Percentiles rank a stretch among this genome's conserved stretches.
Conservation (phyloP, 2,888 invertebrate genomes). For the Napeogenes inachia region DNA sequence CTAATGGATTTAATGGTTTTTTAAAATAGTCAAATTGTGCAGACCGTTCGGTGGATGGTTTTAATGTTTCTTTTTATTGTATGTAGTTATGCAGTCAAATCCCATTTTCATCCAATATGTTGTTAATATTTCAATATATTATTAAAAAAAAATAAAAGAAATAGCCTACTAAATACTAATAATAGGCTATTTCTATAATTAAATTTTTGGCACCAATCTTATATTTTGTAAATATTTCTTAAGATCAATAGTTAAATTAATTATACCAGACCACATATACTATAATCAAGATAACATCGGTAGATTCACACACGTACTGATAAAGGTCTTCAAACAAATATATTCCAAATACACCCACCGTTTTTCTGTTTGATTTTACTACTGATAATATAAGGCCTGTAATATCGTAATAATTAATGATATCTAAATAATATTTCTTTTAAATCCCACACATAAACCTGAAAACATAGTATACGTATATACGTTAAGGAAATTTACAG, state of each 20-base stretch:
- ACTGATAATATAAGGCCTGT: conserved; percentile 22
- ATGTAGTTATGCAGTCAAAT: too few species aligned
- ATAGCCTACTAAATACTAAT: too few species aligned
- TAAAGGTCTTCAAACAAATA: conserved; percentile 28
- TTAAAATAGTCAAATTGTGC: neutral
- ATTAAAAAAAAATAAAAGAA: too few species aligned
- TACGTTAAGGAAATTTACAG: too few species aligned
- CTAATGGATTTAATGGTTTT: conserved; percentile 3
- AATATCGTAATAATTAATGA: conserved; percentile 4
- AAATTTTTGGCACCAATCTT: neutral
- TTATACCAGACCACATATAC: conserved; percentile 16
- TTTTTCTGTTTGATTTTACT: conserved; percentile 29
- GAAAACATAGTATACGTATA: too few species aligned
- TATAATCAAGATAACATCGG: conserved; percentile 18
- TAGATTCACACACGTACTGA: conserved; percentile 27
- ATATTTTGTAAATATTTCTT: neutral
- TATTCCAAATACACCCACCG: conserved; percentile 35
- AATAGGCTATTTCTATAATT: too few species aligned
- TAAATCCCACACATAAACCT: too few species aligned
- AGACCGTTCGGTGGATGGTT: too few species aligned
- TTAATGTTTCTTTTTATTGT: too few species aligned
- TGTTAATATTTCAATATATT: too few species aligned
- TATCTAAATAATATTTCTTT: neutral
- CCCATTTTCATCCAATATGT: too few species aligned
- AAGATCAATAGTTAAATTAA: conserved; percentile 14